Evolutionary conservation across 2,113 vertebrate species (phyloP), one percentile per base, ranked within the genome.

Genomic region (Monopterus albus): DNA sequence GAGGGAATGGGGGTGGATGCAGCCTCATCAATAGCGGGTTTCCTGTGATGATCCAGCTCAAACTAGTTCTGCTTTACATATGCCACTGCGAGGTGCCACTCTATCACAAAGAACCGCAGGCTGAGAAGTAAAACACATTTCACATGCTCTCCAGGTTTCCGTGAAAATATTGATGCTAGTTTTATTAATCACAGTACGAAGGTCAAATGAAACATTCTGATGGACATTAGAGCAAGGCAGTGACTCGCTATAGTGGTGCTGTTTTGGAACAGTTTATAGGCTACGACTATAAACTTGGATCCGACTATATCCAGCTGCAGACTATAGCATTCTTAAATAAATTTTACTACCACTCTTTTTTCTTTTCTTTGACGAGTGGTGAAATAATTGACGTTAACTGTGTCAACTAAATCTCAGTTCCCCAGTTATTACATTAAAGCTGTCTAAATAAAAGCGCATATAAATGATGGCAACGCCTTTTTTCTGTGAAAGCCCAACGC

Each of bases 51-150:
- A 92, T 91, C 93, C 90, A 88, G 91, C 92, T 88, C 84, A 83
- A 90, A 92, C 92, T 92, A 91, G 92, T 92, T 91, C 72, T 72
- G 78, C 78, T 65, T 62, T 57, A 40, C 26, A 69, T 62, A 67
- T 72, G 71, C 46, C 56, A 49, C 25, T 7, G 47, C 21, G 21
- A 15, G 43, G 10, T 7, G 43, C 1, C 12, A 35, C 20, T 17
- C 40, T 5, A 53, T 10, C 11, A 50, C 55, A 42, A 55, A 59
- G 45, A 56, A 11, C 18, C 15, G 9, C 46, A 42, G 23, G 7
- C 14, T 28, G 3, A 10, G 17, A 59, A 3, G 2, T 10, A 29
- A 12, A 38, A 50, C 7, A 43, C 10, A 9, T 25, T 21, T 35
- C 9, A 64, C 3, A 3, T n/a, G 25, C 13, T 28, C 5, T 6